Base-by-base conservation (phyloP, 2,888 invertebrate species). In the Chaetogeoica ovagalla region DNA sequence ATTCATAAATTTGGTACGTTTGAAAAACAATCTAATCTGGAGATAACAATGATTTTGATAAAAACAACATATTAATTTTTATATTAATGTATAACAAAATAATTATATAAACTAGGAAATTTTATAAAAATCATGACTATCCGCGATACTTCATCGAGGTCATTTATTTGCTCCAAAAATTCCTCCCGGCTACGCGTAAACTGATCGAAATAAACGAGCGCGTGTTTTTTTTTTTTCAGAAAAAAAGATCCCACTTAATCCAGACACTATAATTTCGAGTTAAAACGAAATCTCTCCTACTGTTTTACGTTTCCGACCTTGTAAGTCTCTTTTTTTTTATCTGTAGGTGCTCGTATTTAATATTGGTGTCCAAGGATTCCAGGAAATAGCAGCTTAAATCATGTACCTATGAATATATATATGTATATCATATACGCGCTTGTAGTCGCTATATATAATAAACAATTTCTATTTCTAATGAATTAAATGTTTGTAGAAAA, bases 341-440 rank as follows among this genome's bases (percentile, higher is more conserved):
- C 30, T 55, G 39, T 65, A 65, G 74, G 21, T 74, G 52, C 65
- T 52, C 62, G 23, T 19, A 21, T 66, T 65, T 66, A 23, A 23
- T 23, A 23, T 21, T 21, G n/a, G 30, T 1, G 52, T 52, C 76
- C 76, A 76, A 76, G 76, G 76, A 76, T 76, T 76, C 68, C 76
- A 76, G 76, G 76, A 76, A 76, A 76, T 76, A 68, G 65, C 37
- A 65, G 11, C 8, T 63, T 74, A n/a, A 63, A 55, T 37, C 72
- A 19, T 62, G 30, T 23, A 60, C 48, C 4, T 63, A 63, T 21
- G 7, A n/a, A 19, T 48, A 60, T n/a, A 60, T n/a, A 59, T 48
- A 30, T 30, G 30, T 30, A 30, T 30, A 30, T 30, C 30, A 1
- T 5, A 23, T 37, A n/a, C n/a, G 3, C 60, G 13, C 17, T 2